Base-by-base conservation (phyloP, 2,113 vertebrate genomes). In the Diadophis punctatus region DNA sequence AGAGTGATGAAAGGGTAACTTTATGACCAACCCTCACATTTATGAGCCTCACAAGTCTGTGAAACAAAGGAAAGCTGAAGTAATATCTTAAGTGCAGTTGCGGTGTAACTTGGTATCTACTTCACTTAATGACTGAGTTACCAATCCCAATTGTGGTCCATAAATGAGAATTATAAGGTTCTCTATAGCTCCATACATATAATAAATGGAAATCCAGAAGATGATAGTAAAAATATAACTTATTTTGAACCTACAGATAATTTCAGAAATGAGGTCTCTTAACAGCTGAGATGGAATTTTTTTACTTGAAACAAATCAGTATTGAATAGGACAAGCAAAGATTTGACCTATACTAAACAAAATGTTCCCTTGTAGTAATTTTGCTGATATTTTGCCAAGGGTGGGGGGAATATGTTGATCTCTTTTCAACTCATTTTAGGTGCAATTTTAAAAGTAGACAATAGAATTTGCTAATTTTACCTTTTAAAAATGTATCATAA, bases 341-440 rank as follows among this genome's bases (percentile, higher is more conserved):
- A 95, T 95, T 95, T 94, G 95, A 94, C 63, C 96, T 93, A 93
- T 92, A 93, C 8, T 92, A 88, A 16, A 58, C 22, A 87, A 6
- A 25, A 39, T 55, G 92, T 84, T 90, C 74, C 93, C 93, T 90
- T 94, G 39, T 90, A 80, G 88, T 55, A 90, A 46, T 22, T 93
- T 88, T 91, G 90, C 92, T n/a, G 94, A 94, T 93, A 95, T 92
- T 95, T 97, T 63, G 88, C 53, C 56, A 58, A 27, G 93, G 94
- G 4, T 10, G 34, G 2, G 23, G 30, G 92, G 58, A 88, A 90
- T 68, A 68, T 43, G 53, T 39, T 0, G 94, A 93, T 95, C 93
- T 94, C 87, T 93, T 97, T 96, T 97, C 95, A 96, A 96, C 94
- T 96, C 91, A 95, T 96, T 97, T 95, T 95, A 96, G 95, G 93